phyloP scores from a whole-genome alignment of 2,113 vertebrate genomes.

The Diadophis punctatus region DNA sequence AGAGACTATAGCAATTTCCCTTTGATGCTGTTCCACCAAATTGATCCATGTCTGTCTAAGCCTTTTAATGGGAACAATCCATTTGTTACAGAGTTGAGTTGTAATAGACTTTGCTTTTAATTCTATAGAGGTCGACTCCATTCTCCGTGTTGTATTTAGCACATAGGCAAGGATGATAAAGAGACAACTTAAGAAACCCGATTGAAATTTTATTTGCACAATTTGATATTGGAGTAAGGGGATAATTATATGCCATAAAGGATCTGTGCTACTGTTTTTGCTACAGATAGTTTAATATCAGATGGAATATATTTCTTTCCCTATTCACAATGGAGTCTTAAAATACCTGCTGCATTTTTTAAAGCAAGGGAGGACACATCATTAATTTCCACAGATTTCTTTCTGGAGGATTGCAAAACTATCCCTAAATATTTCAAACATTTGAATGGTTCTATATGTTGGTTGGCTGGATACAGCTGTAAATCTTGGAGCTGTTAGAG shows the following conservation, averaged over 20 bases:
- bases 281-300: neutral
- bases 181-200: neutral
- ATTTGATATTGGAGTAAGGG: neutral
- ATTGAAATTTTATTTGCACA: neutral
- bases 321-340: neutral
- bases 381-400: neutral
- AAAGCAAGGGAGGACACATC: neutral
- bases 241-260: neutral
- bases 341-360: neutral
- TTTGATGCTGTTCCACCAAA: neutral
- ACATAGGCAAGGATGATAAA: neutral
- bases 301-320: neutral
- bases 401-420: neutral
- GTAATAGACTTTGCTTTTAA: neutral
- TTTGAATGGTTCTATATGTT: neutral
- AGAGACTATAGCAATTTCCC: neutral
- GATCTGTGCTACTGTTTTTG: neutral
- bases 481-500: neutral
- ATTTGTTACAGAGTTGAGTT: neutral
- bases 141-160: neutral
- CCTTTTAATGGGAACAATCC: neutral
- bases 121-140: neutral
- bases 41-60: neutral
- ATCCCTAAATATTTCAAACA: neutral
- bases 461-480: neutral